A percentile compares a stretch with the other conserved stretches of the same genome.
phyloP scores from a whole-genome alignment of 2,797 vertebrate genomes.

The Sebastes iracundus region DNA sequence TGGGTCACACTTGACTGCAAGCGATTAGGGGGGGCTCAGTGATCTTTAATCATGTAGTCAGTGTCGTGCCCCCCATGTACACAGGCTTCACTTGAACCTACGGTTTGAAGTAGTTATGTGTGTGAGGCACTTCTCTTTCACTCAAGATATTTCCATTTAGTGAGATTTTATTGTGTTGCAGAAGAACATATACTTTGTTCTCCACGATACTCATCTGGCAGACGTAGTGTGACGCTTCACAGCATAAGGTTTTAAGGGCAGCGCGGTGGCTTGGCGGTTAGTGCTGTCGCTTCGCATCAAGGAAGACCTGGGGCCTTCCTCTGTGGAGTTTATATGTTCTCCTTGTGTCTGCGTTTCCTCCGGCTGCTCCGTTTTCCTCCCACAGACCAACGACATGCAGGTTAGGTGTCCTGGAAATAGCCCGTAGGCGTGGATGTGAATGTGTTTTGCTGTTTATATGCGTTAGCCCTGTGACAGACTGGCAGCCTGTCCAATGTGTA shows the following conservation, averaged over 20 bases:
- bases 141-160: not conserved
- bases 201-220: not conserved
- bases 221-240: not conserved
- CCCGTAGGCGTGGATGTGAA: slow-evolving; percentile 12
- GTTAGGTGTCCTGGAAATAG: slow-evolving; percentile 11
- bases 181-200: not conserved
- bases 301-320: not conserved
- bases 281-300: not conserved
- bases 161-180: not conserved
- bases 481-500: not conserved
- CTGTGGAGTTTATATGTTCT: not conserved
- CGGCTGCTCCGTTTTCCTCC: not conserved
- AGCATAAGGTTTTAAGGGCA: not conserved
- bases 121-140: not conserved
- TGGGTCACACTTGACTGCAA: slow-evolving; percentile 46
- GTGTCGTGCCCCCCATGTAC: not conserved
- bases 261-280: not conserved
- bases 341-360: not conserved
- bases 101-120: not conserved
- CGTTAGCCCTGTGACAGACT: not conserved
- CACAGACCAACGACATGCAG: not conserved
- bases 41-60: slow-evolving; percentile 44
- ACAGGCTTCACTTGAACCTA: not conserved
- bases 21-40: slow-evolving; percentile 12
- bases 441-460: not conserved